Base-by-base conservation (phyloP, 2,797 vertebrate species). In the Esox lucius region DNA sequence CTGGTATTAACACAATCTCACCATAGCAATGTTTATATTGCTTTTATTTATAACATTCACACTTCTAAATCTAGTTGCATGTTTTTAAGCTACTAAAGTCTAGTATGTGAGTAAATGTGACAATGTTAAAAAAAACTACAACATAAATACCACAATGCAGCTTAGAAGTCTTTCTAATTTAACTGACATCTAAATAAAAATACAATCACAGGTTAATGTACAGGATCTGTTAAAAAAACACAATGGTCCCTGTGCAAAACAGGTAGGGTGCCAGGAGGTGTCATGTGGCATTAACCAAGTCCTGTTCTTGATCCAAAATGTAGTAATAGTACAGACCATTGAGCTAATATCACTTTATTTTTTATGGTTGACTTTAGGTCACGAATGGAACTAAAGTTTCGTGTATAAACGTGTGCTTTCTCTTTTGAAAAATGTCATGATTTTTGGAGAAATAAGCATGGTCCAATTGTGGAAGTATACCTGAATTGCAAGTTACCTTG, bases 251-350 rank as follows among this genome's bases (percentile, higher is more conserved):
- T 59, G 42, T 53, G 49, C 48, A 74, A 78, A 87, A 88, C 83
- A 87, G 31, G 26, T 0, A 48, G 5, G 48, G 42, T 77, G 82
- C 82, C 81, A 87, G 73, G 75, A 76, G 48, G 71, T 68, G 68
- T 70, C 68, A 62, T 62, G 75, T 78, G 78, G 79, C 73, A 75
- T 79, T 82, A 77, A 75, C 62, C 46, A 80, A 67, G 74, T 53
- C 80, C 78, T 78, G 71, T 83, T 84, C 70, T 62, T 78, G 42
- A 80, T 81, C 68, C 71, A 76, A 81, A 84, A 71, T 75, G 22
- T 70, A 80, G 46, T 79, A 72, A 84, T 88, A 75, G 78, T 68
- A 75, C 83, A 76, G 73, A 78, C 83, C 76, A 85, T 91, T 87
- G 88, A 46, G 73, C 65, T 79, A 86, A 86, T 85, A 75, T 80